These are phyloP conservation scores for Drosophila heteroneura DNA, from an alignment of 2,888 invertebrate genomes.

Conservation along the genomic window DNA sequence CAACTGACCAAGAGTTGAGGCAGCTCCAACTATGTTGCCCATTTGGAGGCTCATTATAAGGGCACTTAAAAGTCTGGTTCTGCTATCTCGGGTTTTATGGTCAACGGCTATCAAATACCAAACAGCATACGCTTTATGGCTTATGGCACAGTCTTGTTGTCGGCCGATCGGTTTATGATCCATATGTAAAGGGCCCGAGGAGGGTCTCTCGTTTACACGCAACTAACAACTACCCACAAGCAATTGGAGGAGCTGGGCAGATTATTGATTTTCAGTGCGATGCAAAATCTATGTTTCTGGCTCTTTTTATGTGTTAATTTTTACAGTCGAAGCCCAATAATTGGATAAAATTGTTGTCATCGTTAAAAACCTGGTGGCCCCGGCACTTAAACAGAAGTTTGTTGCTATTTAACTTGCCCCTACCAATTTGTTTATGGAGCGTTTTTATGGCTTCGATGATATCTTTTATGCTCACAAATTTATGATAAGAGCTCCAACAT, in stretches of 20 bases:
- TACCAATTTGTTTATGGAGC: conserved; percentile 55
- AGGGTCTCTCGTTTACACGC: conserved; percentile 65
- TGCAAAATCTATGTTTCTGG: conserved; percentile 32
- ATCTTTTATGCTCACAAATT: conserved; percentile 35
- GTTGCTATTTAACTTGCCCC: conserved; percentile 22
- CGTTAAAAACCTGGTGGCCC: conserved; percentile 42
- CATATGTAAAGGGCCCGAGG: conserved; percentile 14
- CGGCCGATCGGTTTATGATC: conserved; percentile 52
- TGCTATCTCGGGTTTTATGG: conserved; percentile 62
- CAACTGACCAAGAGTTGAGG: not conserved
- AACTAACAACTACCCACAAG: conserved; percentile 7
- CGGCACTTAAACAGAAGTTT: conserved; percentile 62
- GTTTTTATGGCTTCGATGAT: conserved; percentile 43
- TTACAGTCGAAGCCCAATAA: conserved; percentile 45
- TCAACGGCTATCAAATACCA: conserved; percentile 67
- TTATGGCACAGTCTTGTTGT: conserved; percentile 69
- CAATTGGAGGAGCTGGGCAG: conserved; percentile 30
- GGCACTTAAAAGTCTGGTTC: conserved; percentile 63
- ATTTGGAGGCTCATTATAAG: conserved; percentile 66
- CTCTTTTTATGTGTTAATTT: conserved; percentile 54
- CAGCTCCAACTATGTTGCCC: conserved; percentile 70
- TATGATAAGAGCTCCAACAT: conserved; percentile 32
- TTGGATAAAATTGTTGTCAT: conserved; percentile 64
- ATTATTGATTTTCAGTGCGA: conserved; percentile 54
- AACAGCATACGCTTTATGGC: conserved; percentile 68